phyloP scores from a whole-genome alignment of 1,140 invertebrate species.

The Zaprionus ghesquierei region DNA sequence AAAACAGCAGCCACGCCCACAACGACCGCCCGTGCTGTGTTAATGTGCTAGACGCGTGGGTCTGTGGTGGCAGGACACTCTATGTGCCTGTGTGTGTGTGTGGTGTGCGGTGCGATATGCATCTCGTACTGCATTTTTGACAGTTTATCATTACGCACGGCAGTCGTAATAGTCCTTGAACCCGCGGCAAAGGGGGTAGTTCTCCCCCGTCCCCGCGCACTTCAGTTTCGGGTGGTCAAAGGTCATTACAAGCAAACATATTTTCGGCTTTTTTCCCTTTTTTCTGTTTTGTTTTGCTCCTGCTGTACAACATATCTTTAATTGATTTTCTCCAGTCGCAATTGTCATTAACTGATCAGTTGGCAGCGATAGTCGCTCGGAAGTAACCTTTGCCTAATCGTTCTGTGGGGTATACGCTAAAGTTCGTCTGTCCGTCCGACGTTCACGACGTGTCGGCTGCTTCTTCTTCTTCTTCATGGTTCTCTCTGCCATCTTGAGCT shows the following conservation, averaged over 20 bases:
- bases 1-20: conserved; percentile 8
- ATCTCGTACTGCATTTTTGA: conserved; percentile 61
- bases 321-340: conserved; percentile 67
- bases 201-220: neutral
- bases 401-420: neutral
- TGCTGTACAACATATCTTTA: conserved; percentile 45
- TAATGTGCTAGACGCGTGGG: conserved; percentile 74
- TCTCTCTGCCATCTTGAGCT: neutral
- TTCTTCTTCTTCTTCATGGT: neutral
- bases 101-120: conserved; percentile 48
- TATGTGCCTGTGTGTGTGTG: neutral
- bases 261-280: conserved; percentile 37
- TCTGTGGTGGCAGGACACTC: neutral
- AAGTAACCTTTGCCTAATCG: neutral
- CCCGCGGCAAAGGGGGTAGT: conserved; percentile 8
- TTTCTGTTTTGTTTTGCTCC: neutral
- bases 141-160: conserved; percentile 66
- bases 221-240: conserved; percentile 12
- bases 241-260: conserved; percentile 54
- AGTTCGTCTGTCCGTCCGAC: too few species aligned
- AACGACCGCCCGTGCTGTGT: conserved; percentile 27
- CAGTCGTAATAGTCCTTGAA: conserved; percentile 12
- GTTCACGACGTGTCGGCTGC: too few species aligned
- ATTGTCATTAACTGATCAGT: conserved; percentile 49
- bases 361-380: conserved; percentile 27